Percentiles rank a stretch among this genome's conserved stretches.
These are phyloP conservation scores for Ictidomys tridecemlineatus DNA, from an alignment of 2,113 vertebrate genomes.

Conservation along the genomic window DNA sequence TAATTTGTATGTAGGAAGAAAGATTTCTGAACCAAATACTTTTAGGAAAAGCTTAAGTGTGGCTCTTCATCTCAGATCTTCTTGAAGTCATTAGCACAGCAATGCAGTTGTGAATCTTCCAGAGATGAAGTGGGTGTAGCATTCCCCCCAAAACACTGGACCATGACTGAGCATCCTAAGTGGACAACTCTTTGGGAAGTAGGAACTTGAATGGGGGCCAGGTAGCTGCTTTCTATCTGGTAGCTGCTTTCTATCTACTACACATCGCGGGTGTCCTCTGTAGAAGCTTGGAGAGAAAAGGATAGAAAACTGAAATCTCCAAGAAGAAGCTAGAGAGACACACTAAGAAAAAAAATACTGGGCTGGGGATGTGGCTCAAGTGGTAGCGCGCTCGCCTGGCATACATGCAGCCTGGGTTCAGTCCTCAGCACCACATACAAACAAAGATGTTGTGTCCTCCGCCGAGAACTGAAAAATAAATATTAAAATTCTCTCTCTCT, in stretches of 20 bases:
- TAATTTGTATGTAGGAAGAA: not conserved
- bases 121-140: rapidly evolving
- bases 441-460: too few relatives aligned
- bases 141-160: not conserved
- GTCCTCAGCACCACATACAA: too few relatives aligned
- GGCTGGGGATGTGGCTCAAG: too few relatives aligned
- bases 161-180: too few relatives aligned
- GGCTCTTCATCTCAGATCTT: not conserved
- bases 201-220: rapidly evolving
- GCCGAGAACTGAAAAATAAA: too few relatives aligned
- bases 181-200: not conserved
- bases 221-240: not conserved
- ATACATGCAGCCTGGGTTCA: too few relatives aligned
- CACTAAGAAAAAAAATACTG: not conserved
- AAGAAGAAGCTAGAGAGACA: not conserved
- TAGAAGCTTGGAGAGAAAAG: not conserved
- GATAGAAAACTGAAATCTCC: not conserved
- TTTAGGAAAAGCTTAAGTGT: not conserved
- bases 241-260: not conserved
- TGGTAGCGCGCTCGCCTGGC: too few relatives aligned
- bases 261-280: not conserved
- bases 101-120: rapidly evolving
- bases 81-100: not conserved
- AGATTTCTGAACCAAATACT: not conserved
- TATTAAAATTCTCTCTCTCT: too few relatives aligned